Conservation (phyloP, 2,888 invertebrate species). For the Pseudolycoriella hygida region DNA sequence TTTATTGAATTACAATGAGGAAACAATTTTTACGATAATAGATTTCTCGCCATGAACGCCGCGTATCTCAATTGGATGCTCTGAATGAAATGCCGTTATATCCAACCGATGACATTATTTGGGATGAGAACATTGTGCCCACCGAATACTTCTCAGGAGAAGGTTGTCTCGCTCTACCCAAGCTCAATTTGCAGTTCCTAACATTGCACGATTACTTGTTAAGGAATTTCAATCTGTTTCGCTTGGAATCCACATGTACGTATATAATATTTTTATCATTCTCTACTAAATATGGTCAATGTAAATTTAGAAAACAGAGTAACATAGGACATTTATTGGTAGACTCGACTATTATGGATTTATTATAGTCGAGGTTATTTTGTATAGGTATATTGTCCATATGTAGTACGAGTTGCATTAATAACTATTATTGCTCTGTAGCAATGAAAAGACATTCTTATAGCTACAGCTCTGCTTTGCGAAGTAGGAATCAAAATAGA, state of each 20-base stretch:
- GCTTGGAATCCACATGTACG: constrained; percentile 93
- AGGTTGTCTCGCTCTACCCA: constrained; percentile 87
- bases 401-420: too few relatives aligned
- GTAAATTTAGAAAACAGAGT: too few relatives aligned
- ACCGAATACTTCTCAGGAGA: constrained; percentile 95
- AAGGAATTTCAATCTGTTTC: constrained; percentile 92
- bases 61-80: constrained; percentile 82
- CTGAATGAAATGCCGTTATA: constrained; percentile 97
- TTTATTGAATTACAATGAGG: too few relatives aligned
- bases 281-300: too few relatives aligned
- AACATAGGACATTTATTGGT: too few relatives aligned
- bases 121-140: constrained; percentile 98
- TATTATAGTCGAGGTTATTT: not conserved
- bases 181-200: constrained; percentile 93
- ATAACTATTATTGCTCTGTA: too few relatives aligned
- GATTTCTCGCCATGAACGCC: constrained; percentile 68
- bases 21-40: too few relatives aligned
- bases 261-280: constrained; percentile 18
- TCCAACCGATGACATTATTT: constrained; percentile 93
- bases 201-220: constrained; percentile 95
- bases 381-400: not conserved
- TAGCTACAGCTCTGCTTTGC: too few relatives aligned
- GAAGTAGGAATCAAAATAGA: too few relatives aligned
- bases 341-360: too few relatives aligned
- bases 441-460: too few relatives aligned